Base-by-base conservation (phyloP, 2,888 invertebrate genomes). In the Ypsolopha sequella region DNA sequence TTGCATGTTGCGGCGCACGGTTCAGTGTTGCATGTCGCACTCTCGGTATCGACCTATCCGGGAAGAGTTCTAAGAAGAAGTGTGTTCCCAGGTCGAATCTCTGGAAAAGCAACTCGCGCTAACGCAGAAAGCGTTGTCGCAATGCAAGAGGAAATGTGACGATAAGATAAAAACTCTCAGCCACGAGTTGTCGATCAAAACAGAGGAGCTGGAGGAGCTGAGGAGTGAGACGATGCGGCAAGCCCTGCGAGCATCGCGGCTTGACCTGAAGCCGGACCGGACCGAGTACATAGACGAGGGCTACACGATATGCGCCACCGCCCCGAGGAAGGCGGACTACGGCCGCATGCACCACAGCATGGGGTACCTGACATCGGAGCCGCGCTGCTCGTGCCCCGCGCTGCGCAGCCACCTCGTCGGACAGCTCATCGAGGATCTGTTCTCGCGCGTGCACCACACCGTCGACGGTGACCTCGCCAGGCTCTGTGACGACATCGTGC, bases 31-130 rank as follows among this genome's bases (percentile, higher is more conserved):
- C 24, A 24, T 24, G 24, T 24, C 4, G 24, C 24, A 24, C 24
- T 2, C 24, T 24, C 24, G 24, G 24, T 59, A 6, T 9, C n/a
- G 14, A 43, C 43, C 24, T 4, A 34, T 36, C 36, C 34, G 54
- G 66, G 66, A 67, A 73, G 68, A 59, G 63, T 69, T 74, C 59
- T 80, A 81, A 81, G 81, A 72, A 78, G 77, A 73, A 63, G 61
- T 82, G 76, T 84, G 74, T 86, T 80, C 84, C 72, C 85, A 88
- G 87, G 87, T 88, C 35, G 87, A 88, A 71, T 89, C 88, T 59
- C 74, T 90, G 63, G 90, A 89, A 69, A 80, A 86, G 62, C 88
- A 88, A 76, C 75, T 91, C 58, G 66, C 80, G 51, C 78, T 89
- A 55, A 78, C 91, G 53, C 86, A 88, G 52, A 75, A 82, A 59